These are phyloP conservation scores for Coremacera marginata DNA, from an alignment of 2,888 invertebrate species.

Conservation along the genomic window DNA sequence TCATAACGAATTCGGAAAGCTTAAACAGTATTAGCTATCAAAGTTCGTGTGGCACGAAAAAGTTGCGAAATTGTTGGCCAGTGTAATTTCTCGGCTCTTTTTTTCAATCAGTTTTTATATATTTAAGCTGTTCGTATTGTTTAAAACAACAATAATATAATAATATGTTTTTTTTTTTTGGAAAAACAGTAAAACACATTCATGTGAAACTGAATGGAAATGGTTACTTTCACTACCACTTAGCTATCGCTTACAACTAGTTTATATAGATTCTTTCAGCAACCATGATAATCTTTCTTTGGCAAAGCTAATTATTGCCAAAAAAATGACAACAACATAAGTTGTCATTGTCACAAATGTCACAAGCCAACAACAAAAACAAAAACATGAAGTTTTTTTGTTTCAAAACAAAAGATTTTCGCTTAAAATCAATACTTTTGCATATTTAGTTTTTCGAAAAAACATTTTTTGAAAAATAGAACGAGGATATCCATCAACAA, in stretches of 20 bases:
- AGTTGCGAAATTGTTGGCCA: too few species aligned
- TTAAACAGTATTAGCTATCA: too few species aligned
- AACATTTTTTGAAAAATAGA: constrained; percentile 10
- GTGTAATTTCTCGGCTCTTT: too few species aligned
- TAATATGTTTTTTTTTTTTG: too few species aligned
- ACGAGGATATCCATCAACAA: constrained; percentile 24
- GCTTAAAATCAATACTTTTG: neutral
- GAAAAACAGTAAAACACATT: too few species aligned
- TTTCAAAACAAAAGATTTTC: neutral
- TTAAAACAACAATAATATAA: too few species aligned
- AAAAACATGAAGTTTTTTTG: neutral
- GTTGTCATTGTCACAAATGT: neutral
- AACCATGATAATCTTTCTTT: neutral
- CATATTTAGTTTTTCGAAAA: neutral
- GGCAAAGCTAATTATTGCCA: neutral
- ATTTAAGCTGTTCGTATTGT: too few species aligned
- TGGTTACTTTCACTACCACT: neutral
- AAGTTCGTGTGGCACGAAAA: too few species aligned
- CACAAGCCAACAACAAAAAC: neutral
- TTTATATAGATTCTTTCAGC: neutral
- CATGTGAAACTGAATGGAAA: too few species aligned
- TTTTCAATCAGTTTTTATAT: too few species aligned
- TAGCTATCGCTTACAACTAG: neutral
- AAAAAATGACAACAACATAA: neutral
- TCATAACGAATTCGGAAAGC: too few species aligned